Evolutionary conservation across 2,888 invertebrate genomes (phyloP).

Genomic region (Imbricaverruca yamaguchii): DNA sequence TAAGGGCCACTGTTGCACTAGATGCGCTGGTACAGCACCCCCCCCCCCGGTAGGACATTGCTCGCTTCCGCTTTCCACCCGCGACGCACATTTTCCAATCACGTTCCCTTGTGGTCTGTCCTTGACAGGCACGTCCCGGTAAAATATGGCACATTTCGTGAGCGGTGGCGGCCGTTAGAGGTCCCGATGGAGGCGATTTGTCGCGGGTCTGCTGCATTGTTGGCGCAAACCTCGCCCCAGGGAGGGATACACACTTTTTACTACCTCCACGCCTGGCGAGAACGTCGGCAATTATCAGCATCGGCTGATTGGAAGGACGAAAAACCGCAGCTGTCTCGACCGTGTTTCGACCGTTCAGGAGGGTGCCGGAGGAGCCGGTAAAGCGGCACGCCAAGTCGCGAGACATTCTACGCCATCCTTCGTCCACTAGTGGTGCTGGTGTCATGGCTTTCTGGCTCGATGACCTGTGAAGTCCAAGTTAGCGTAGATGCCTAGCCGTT

Average conservation of each 20-base stretch:
- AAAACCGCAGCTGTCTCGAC: too few species aligned
- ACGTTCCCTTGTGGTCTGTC: not conserved
- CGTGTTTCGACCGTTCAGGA: too few species aligned
- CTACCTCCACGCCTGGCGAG: not conserved
- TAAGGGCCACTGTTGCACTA: too few species aligned
- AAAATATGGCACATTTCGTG: constrained; percentile 6
- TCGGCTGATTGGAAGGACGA: not conserved
- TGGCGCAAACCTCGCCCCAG: not conserved
- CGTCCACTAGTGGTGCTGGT: too few species aligned
- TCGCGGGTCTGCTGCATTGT: not conserved
- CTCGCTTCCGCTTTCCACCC: not conserved
- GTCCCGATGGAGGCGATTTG: not conserved
- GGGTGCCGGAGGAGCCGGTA: too few species aligned
- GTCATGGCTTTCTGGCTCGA: too few species aligned
- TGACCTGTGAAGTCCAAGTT: too few species aligned
- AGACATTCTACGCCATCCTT: too few species aligned
- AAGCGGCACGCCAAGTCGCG: too few species aligned
- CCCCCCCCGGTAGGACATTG: not conserved
- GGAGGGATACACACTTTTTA: not conserved
- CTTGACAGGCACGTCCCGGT: not conserved
- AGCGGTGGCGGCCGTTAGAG: not conserved
- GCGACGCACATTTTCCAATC: constrained; percentile 7
- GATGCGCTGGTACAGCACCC: not conserved
- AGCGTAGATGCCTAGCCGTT: too few species aligned
- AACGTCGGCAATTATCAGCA: not conserved